Evolutionary conservation across 2,797 vertebrate species (phyloP).

Genomic region (Sebastes aleutianus): DNA sequence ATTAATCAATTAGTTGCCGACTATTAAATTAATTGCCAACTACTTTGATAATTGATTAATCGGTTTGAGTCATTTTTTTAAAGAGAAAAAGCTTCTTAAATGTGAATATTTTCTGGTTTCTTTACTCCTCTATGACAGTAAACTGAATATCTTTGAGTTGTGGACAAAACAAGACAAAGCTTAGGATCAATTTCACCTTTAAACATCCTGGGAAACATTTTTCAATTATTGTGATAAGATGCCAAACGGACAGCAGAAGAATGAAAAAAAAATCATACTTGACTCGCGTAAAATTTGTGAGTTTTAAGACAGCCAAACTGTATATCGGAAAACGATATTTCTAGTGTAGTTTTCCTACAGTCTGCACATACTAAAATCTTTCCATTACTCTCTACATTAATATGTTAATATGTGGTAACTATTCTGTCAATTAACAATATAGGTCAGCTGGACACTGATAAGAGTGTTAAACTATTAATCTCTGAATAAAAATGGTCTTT

Average conservation of each 20-base stretch:
- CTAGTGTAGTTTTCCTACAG: background rate
- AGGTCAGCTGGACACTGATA: background rate
- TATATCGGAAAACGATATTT: background rate
- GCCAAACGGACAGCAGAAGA: background rate
- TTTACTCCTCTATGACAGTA: no score
- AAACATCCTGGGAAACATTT: background rate
- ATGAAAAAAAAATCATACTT: background rate
- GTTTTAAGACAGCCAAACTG: no score
- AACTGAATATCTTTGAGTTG: no score
- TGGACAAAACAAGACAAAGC: no score
- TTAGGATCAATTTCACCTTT: background rate
- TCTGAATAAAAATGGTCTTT: no score
- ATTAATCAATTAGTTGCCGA: no score
- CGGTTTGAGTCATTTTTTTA: no score
- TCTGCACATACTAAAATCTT: background rate
- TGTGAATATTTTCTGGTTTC: no score
- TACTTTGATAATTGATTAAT: no score
- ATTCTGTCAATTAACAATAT: background rate
- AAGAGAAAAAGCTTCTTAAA: no score
- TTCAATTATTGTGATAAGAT: background rate
- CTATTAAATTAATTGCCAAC: no score
- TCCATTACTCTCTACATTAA: fast-evolving
- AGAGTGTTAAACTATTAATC: background rate
- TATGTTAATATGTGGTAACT: no score
- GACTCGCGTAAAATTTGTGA: background rate